Evolutionary conservation across 1,140 invertebrate genomes (phyloP), one percentile per base, ranked within the genome.

Genomic region (Cydia pomonella): DNA sequence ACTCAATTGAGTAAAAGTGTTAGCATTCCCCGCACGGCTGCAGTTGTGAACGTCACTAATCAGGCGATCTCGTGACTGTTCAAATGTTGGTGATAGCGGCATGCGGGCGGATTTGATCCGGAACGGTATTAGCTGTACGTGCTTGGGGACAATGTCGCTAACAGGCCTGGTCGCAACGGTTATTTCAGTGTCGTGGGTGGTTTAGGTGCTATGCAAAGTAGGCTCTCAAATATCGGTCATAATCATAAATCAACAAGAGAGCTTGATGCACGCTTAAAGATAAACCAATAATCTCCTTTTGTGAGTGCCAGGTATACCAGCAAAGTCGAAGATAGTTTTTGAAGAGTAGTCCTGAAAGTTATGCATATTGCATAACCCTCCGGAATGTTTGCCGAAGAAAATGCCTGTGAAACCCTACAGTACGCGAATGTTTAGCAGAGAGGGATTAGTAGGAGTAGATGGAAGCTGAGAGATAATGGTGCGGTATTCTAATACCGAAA

Each of bases 41-140:
- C 74, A 72, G 72, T 71, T 27, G 77, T 78, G 76, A 79, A 75
- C 80, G 82, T 79, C 81, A 82, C 82, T 84, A 85, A 86, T 87
- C 84, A 87, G 83, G 77, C 77, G 80, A 84, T 84, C 76, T 82
- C 82, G 80, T 86, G 83, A 85, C 80, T 38, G 64, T 69, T 33
- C 63, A 69, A 69, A 33, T 38, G 29, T 69, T 38, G 64, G 63
- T 33, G 63, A 69, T 33, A 33, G 33, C 63, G 25, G 27, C 64
- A 69, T 69, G 64, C 64, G 64, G 64, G 64, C 64, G 64, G 64
- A 69, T 38, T 59, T 69, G 64, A 33, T 66, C 64, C 64, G 33
- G 29, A 69, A 69, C 23, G 64, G 64, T n/a, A 33, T 66, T 66
- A 69, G 16, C 7, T 41, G 33, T 33, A 33, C 64, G 64, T 69